Evolutionary conservation across 2,113 vertebrate species (phyloP), one percentile per base, ranked within the genome.

Genomic region (Ceuthmochares aereus): DNA sequence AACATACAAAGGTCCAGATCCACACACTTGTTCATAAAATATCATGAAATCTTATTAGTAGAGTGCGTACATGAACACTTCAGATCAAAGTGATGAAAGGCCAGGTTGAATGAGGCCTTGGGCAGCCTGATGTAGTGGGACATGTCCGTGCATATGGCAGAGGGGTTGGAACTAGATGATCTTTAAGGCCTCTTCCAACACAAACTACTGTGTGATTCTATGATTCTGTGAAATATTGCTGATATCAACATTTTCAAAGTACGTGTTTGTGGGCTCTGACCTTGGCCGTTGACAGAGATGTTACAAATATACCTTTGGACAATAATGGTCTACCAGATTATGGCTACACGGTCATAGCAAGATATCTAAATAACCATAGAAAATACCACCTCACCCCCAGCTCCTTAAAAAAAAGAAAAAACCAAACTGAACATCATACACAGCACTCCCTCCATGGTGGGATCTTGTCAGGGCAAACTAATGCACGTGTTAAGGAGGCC

Each of bases 401-500:
- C 12, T 7, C 14, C n/a, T 20, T 18, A 43, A 37, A 45, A 55
- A 47, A 66, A 43, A 34, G 36, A 54, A 47, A 66, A 1, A 69
- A 66, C 22, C 55, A 76, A 89, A 75, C 14, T 0, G 14, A 92
- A n/a, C 1, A 0, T 18, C 14, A 16, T 23, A 12, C 1, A 1
- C 32, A 94, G 83, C 36, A 34, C 42, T 70, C 76, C 67, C 78
- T 94, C 63, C 37, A 17, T 30, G 29, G 64, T 8, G 30, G 89
- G 79, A 29, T 63, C 70, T 73, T 60, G 13, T 15, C 21, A 66
- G 73, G 87, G 75, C 73, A 98, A 99, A 98, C 96, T 89, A 98
- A 98, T 89, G 78, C 96, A 93, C 95, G 96, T 98, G 96, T 97
- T 98, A 98, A 98, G 96, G 92, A 98, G 97, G 95, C 96, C 95